These are phyloP conservation scores for Wasmannia auropunctata DNA, from an alignment of 1,140 invertebrate genomes.

Conservation along the genomic window DNA sequence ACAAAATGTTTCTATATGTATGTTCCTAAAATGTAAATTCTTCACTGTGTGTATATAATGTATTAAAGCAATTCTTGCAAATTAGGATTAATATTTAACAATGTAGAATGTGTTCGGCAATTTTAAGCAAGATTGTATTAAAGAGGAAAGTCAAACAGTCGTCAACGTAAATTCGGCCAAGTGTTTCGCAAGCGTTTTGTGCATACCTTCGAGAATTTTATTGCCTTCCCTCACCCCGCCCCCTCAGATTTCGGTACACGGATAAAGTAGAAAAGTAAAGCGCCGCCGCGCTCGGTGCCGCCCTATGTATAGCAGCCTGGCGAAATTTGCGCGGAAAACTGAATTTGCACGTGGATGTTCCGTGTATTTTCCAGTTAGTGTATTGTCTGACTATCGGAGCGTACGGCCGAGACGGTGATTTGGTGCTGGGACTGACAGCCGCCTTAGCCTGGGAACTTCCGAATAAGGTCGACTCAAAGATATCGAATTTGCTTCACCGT, in stretches of 20 bases:
- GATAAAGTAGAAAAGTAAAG: constrained; percentile 59
- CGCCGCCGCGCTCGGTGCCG: not conserved
- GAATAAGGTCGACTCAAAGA: constrained; percentile 79
- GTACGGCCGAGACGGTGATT: constrained; percentile 77
- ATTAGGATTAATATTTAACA: not conserved
- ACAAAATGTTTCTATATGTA: not conserved
- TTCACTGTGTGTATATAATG: not conserved
- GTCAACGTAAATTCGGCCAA: constrained; percentile 29
- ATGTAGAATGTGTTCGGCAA: not conserved
- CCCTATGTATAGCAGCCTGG: not conserved
- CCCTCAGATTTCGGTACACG: constrained; percentile 43
- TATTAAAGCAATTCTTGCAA: not conserved
- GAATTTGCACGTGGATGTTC: constrained; percentile 48
- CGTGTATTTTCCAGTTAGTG: constrained; percentile 79
- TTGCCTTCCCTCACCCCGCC: no score
- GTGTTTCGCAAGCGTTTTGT: constrained; percentile 12
- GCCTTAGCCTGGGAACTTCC: constrained; percentile 85
- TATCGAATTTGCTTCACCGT: constrained; percentile 79
- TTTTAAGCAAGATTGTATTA: not conserved
- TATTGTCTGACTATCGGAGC: constrained; percentile 84
- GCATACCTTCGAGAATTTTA: constrained; percentile 20
- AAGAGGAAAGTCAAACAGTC: not conserved
- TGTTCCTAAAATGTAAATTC: not conserved
- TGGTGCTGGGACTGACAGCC: constrained; percentile 83
- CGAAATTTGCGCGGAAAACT: constrained; percentile 49